Evolutionary conservation across 2,888 invertebrate genomes (phyloP).

Genomic region (Orgyia antiqua): DNA sequence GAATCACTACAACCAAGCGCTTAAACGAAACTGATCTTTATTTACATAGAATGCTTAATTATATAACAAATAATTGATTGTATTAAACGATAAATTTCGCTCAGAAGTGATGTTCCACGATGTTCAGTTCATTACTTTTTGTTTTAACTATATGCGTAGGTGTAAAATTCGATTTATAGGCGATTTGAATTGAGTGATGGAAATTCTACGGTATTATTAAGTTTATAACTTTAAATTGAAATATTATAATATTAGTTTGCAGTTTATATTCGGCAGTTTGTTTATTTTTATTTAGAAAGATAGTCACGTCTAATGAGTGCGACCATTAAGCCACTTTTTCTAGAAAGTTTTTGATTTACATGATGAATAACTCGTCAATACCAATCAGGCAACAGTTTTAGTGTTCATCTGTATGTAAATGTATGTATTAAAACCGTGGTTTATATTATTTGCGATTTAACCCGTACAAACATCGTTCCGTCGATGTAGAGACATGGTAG

Average conservation of each 20-base stretch:
- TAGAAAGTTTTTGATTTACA: conserved; percentile 18
- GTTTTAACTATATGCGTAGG: conserved; percentile 56
- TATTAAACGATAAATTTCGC: conserved; percentile 24
- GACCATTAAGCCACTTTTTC: conserved; percentile 14
- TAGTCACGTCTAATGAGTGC: conserved; percentile 14
- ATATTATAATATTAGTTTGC: conserved; percentile 18
- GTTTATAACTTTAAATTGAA: conserved; percentile 39
- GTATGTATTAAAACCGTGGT: conserved; percentile 3
- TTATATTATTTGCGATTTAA: conserved; percentile 6
- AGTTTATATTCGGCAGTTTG: conserved; percentile 29
- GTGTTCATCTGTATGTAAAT: conserved; percentile 10
- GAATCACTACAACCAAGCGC: conserved; percentile 13
- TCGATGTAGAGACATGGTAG: no score
- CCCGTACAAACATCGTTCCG: neutral
- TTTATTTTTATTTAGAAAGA: conserved; percentile 19
- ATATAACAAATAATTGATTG: conserved; percentile 26
- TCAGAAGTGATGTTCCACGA: conserved; percentile 18
- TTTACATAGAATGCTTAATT: conserved; percentile 28
- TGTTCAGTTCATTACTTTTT: conserved; percentile 27
- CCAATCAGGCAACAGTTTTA: conserved; percentile 12
- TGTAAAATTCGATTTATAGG: conserved; percentile 47
- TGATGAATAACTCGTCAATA: conserved; percentile 5
- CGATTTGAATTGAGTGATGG: conserved; percentile 53
- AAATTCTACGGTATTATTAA: conserved; percentile 35
- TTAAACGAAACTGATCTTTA: conserved; percentile 24